Conservation (phyloP, 2,797 vertebrate species). For the Alectoris magna region DNA sequence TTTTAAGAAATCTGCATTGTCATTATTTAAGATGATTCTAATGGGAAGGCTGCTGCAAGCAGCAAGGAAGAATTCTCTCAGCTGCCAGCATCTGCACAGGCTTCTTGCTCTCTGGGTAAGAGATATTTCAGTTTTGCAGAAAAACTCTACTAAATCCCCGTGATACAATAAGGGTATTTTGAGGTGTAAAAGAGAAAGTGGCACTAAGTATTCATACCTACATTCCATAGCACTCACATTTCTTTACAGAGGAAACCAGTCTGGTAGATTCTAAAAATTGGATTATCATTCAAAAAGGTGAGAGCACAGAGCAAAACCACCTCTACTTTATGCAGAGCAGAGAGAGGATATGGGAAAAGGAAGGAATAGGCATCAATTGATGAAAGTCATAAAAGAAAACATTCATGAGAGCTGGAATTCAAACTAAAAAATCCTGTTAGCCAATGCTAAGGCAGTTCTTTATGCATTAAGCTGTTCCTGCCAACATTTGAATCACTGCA, state of each 20-base stretch:
- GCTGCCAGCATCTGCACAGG: neutral
- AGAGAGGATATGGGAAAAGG: neutral
- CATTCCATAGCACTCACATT: neutral
- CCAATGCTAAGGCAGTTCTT: neutral
- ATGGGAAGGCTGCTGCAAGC: neutral
- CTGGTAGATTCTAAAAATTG: accelerated
- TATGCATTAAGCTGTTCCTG: neutral
- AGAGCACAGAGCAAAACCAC: neutral
- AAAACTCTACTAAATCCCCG: neutral
- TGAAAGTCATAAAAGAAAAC: neutral
- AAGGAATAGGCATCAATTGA: neutral
- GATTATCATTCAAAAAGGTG: neutral
- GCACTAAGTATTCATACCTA: neutral
- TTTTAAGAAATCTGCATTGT: neutral
- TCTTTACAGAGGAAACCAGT: neutral
- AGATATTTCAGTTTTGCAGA: neutral
- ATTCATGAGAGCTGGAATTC: neutral
- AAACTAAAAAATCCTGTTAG: neutral
- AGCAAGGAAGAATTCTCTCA: neutral
- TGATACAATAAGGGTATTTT: accelerated
- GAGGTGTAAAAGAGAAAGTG: accelerated
- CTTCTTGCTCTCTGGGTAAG: neutral
- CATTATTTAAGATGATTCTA: neutral
- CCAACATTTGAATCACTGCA: neutral
- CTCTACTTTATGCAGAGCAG: accelerated